Percentiles rank a stretch among this genome's conserved stretches.
These are phyloP conservation scores for Lasioglossum pauxillum DNA, from an alignment of 2,888 invertebrate species.

Conservation along the genomic window DNA sequence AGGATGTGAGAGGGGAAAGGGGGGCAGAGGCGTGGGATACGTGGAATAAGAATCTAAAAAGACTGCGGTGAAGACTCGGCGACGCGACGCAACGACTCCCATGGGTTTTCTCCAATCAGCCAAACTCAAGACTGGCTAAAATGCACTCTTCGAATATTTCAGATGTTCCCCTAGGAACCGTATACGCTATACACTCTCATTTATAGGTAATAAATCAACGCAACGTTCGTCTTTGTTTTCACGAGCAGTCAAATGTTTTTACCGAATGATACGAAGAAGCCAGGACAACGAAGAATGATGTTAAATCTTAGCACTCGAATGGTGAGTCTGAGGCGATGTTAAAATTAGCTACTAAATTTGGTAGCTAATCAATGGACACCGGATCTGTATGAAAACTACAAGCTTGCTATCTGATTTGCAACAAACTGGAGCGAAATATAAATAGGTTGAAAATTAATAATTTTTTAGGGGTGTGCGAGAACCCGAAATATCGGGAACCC, in stretches of 20 bases:
- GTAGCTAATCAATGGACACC: no score
- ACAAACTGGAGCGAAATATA: no score
- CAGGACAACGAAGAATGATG: background rate
- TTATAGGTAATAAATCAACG: background rate
- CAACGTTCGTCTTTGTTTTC: background rate
- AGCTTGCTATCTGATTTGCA: no score
- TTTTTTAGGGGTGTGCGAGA: no score
- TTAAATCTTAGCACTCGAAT: no score
- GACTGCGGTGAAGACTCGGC: constrained; percentile 68
- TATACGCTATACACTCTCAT: background rate
- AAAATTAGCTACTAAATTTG: no score
- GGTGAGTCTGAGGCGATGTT: no score
- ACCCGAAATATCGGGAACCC: no score
- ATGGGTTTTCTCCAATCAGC: constrained; percentile 80
- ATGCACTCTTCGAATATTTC: constrained; percentile 68
- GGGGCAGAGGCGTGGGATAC: constrained; percentile 16
- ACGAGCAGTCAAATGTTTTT: background rate
- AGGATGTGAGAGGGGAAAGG: background rate
- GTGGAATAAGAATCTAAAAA: constrained; percentile 74
- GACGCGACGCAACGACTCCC: constrained; percentile 77
- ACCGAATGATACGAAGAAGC: background rate
- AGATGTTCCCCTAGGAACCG: constrained; percentile 10
- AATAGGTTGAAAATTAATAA: no score
- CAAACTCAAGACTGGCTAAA: constrained; percentile 71
- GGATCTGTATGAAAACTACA: no score